Percentiles rank a stretch among this genome's conserved stretches.
phyloP scores from a whole-genome alignment of 2,113 vertebrate species.

The Cisticola juncidis region DNA sequence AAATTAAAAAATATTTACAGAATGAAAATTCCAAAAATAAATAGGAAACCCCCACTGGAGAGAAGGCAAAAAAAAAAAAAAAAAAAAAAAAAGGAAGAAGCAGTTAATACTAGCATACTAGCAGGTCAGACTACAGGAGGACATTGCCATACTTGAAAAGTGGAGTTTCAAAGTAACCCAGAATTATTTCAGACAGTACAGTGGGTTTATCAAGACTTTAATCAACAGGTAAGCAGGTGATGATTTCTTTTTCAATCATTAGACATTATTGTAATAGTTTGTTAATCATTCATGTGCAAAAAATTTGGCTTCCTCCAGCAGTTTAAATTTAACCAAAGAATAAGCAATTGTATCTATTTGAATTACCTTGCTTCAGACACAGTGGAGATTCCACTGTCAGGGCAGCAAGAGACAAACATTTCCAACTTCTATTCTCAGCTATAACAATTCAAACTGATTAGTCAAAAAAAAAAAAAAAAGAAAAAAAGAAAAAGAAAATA shows the following conservation, averaged over 20 bases:
- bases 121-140: neutral
- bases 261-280: neutral
- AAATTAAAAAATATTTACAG: neutral
- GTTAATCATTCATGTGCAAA: slow-evolving; percentile 20
- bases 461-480: neutral
- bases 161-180: neutral
- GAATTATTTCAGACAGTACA: neutral
- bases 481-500: neutral
- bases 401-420: neutral
- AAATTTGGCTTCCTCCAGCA: neutral
- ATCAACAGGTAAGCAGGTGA: neutral
- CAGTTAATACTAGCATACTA: neutral
- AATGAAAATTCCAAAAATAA: neutral
- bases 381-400: neutral
- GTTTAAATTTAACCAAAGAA: slow-evolving; percentile 9
- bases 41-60: neutral
- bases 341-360: neutral
- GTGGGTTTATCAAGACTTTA: neutral
- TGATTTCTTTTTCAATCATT: neutral
- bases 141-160: neutral
- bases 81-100: too few species aligned
- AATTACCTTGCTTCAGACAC: neutral
- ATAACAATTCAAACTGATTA: neutral
- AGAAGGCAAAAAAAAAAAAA: too few species aligned
- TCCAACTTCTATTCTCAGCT: neutral